Evolutionary conservation across 2,797 vertebrate genomes (phyloP).

Genomic region (Urophycis tenuis): DNA sequence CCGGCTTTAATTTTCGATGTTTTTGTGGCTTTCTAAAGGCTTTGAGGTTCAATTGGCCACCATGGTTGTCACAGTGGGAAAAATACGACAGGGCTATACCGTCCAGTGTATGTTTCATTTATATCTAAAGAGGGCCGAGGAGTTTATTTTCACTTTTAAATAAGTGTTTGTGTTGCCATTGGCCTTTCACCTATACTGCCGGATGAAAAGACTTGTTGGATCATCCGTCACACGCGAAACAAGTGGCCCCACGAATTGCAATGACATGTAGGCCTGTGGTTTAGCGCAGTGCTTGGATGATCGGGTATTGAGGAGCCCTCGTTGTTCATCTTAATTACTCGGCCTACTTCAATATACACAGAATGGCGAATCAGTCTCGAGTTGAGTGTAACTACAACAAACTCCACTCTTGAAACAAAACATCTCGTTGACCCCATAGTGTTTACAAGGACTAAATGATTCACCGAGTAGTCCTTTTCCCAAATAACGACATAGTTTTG

Average conservation of each 20-base stretch:
- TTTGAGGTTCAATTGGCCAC: slow-evolving; percentile 9
- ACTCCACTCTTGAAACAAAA: neutral
- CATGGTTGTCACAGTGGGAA: neutral
- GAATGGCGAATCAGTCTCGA: neutral
- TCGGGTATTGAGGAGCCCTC: neutral
- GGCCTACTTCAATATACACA: neutral
- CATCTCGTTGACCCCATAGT: neutral
- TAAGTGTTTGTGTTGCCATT: slow-evolving; percentile 60
- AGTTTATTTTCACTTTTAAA: slow-evolving; percentile 56
- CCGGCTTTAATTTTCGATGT: slow-evolving; percentile 42
- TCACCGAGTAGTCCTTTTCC: neutral
- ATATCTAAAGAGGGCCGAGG: slow-evolving; percentile 25
- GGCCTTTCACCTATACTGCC: slow-evolving; percentile 62
- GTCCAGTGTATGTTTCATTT: slow-evolving; percentile 16
- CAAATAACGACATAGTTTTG: neutral
- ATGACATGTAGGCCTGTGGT: too few species aligned
- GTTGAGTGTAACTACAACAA: neutral
- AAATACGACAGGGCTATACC: slow-evolving; percentile 9
- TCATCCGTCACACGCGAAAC: slow-evolving; percentile 65
- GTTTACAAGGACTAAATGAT: neutral
- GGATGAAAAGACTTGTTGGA: slow-evolving; percentile 64
- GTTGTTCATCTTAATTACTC: neutral
- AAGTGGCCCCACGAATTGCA: neutral
- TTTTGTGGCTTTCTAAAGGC: slow-evolving; percentile 26
- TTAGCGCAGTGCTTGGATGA: neutral